phyloP scores from a whole-genome alignment of 2,888 invertebrate genomes.

The Nymphalis c-album region DNA sequence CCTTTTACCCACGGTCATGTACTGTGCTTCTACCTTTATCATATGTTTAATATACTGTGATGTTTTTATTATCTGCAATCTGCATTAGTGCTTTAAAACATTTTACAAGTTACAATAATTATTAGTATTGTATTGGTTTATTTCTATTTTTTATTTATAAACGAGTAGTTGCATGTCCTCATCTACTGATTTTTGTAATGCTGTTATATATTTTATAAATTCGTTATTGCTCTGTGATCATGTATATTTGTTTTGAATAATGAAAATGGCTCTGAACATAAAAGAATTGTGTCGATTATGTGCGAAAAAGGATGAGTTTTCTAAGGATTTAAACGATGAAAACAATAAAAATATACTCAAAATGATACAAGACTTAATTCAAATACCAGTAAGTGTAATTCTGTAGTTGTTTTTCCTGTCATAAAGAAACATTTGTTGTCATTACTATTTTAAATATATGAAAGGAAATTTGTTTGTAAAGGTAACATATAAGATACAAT shows the following conservation, averaged over 20 bases:
- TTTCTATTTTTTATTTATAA: background rate
- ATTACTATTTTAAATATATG: no score
- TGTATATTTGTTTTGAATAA: constrained; percentile 21
- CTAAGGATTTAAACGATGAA: constrained; percentile 68
- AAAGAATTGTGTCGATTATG: constrained; percentile 72
- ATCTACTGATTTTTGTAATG: background rate
- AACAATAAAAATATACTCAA: constrained; percentile 64
- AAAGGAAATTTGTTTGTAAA: no score
- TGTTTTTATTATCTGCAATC: no score
- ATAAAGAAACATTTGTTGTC: no score
- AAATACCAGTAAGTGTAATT: constrained; percentile 60
- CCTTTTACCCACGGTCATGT: no score
- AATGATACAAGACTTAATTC: constrained; percentile 66
- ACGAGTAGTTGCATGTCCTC: background rate
- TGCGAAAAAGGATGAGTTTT: constrained; percentile 66
- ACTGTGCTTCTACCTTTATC: no score
- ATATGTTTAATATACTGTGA: no score
- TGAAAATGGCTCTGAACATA: constrained; percentile 42
- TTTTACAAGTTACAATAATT: no score
- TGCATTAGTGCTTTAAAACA: no score
- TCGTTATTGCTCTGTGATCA: constrained; percentile 12
- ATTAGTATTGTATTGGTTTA: no score
- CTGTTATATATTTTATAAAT: constrained; percentile 1
- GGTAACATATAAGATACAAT: no score
- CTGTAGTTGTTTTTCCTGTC: background rate